These are phyloP conservation scores for Bhutanitis thaidina DNA, from an alignment of 2,888 invertebrate genomes.

Conservation along the genomic window DNA sequence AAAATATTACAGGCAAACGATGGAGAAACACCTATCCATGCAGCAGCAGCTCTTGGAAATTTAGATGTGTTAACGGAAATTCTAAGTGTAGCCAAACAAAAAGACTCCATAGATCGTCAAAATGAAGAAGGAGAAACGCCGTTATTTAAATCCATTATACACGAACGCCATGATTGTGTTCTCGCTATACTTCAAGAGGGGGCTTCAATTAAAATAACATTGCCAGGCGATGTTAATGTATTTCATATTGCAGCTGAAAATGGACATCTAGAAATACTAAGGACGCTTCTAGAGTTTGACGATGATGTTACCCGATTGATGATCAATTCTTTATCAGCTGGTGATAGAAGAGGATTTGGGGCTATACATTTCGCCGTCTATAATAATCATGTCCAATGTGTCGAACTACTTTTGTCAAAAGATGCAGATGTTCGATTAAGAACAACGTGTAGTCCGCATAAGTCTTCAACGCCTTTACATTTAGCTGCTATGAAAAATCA, in stretches of 20 bases:
- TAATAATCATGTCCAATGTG: slow-evolving; percentile 69
- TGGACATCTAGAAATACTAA: slow-evolving; percentile 76
- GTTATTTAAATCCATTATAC: slow-evolving; percentile 63
- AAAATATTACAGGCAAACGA: slow-evolving; percentile 56
- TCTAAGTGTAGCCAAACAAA: slow-evolving; percentile 66
- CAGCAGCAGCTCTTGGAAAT: slow-evolving; percentile 73
- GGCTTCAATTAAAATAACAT: slow-evolving; percentile 58
- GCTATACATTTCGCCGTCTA: slow-evolving; percentile 78
- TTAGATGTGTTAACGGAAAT: slow-evolving; percentile 72
- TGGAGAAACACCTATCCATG: slow-evolving; percentile 76
- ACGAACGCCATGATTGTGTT: slow-evolving; percentile 64
- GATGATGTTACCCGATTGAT: slow-evolving; percentile 46
- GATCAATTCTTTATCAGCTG: slow-evolving; percentile 53
- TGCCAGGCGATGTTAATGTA: slow-evolving; percentile 73
- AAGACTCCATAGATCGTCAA: slow-evolving; percentile 65
- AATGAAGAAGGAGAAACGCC: slow-evolving; percentile 73
- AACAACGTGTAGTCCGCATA: slow-evolving; percentile 61
- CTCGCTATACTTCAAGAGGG: slow-evolving; percentile 65
- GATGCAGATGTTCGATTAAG: slow-evolving; percentile 64
- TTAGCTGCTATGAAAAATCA: slow-evolving; percentile 66
- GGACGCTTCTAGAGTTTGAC: slow-evolving; percentile 67
- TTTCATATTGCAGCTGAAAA: slow-evolving; percentile 81
- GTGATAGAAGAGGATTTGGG: slow-evolving; percentile 64
- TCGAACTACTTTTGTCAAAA: slow-evolving; percentile 59
- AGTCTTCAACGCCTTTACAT: slow-evolving; percentile 67